A percentile compares a stretch with the other conserved stretches of the same genome.
Conservation (phyloP, 2,888 invertebrate species). For the Luperina nickerlii region DNA sequence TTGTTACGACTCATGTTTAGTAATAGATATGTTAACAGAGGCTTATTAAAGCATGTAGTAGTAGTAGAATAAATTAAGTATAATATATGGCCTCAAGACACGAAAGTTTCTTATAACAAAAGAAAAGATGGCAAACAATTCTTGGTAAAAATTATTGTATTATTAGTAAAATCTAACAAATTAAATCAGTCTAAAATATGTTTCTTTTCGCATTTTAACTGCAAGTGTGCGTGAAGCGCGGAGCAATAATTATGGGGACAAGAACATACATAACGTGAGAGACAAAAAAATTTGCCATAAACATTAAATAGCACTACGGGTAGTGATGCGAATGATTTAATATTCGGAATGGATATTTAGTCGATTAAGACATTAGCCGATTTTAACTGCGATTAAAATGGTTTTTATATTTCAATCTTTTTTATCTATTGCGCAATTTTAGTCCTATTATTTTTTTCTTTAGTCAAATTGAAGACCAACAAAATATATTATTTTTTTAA, state of each 20-base stretch:
- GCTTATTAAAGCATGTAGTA: not conserved
- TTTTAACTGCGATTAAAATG: not conserved
- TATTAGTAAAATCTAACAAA: not conserved
- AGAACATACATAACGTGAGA: not conserved
- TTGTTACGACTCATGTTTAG: not conserved
- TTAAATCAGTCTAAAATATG: constrained; percentile 7
- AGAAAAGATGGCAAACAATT: not conserved
- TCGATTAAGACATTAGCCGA: constrained; percentile 9
- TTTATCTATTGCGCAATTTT: not conserved
- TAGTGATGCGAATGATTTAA: constrained; percentile 23
- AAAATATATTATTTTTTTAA: not conserved
- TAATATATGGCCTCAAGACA: not conserved
- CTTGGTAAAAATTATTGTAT: not conserved
- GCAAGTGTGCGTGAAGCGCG: constrained; percentile 28
- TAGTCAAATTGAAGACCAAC: not conserved
- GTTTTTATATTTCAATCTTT: too few relatives aligned
- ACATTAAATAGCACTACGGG: not conserved
- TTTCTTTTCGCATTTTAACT: constrained; percentile 11
- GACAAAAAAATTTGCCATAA: constrained; percentile 34
- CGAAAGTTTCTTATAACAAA: not conserved
- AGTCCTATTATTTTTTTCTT: not conserved
- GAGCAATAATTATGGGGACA: constrained; percentile 23
- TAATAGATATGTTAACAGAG: not conserved
- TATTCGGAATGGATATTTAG: not conserved
- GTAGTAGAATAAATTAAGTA: not conserved